phyloP scores from a whole-genome alignment of 1,140 invertebrate genomes.

The Rhopalosiphum maidis region DNA sequence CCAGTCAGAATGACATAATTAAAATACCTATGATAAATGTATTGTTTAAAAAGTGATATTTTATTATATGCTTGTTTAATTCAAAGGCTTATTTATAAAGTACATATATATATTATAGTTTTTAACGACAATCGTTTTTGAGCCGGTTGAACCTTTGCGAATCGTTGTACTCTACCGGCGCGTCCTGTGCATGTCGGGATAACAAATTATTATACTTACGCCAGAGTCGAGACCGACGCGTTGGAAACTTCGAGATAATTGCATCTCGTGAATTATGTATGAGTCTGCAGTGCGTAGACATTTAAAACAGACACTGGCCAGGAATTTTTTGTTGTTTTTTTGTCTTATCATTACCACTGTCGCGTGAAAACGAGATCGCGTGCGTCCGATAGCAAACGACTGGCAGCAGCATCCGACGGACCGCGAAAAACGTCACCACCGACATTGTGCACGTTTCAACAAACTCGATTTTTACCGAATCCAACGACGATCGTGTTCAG shows the following conservation, averaged over 20 bases:
- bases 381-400: not conserved
- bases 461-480: not conserved
- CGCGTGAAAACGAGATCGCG: not conserved
- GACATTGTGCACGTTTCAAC: not conserved
- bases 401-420: not conserved
- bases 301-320: conserved; percentile 1
- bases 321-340: not conserved
- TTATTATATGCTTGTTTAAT: too few relatives aligned
- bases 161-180: not conserved
- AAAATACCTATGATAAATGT: too few relatives aligned
- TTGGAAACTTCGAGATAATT: not conserved
- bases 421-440: not conserved
- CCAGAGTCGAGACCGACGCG: not conserved
- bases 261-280: conserved; percentile 14
- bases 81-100: too few relatives aligned
- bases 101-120: too few relatives aligned
- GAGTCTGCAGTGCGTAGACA: not conserved
- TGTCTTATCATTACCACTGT: not conserved
- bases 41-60: too few relatives aligned
- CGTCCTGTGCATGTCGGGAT: not conserved
- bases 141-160: too few relatives aligned
- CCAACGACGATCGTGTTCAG: not conserved
- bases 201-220: not conserved
- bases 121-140: too few relatives aligned
- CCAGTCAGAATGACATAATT: too few relatives aligned